Base-by-base conservation (phyloP, 2,113 vertebrate genomes). In the Theristicus caerulescens region DNA sequence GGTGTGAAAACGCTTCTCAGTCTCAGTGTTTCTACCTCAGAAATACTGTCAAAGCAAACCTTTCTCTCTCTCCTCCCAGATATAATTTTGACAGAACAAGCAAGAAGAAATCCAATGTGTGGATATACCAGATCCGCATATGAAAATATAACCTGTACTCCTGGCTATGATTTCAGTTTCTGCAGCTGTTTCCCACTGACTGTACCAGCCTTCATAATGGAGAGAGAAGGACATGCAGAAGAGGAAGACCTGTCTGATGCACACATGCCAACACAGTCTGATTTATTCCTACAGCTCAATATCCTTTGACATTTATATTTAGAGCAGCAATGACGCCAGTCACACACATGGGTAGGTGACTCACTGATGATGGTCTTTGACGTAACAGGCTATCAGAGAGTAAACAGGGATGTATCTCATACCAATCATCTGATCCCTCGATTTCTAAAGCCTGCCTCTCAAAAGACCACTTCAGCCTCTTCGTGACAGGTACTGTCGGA, bases 341-440 rank as follows among this genome's bases (percentile, higher is more conserved):
- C 79, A 88, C 69, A 88, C 26, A 91, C 34, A 79, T 2, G 6
- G 20, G 59, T 31, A 85, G 40, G 58, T 96, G 91, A 96, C 76
- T 95, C 95, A 96, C 67, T 34, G 64, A 73, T 94, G 95, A 91
- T 32, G 49, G 76, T 52, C 59, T 86, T 52, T 84, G 83, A 97
- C 4, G 47, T 76, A 78, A 85, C 59, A 87, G 57, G 31, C 47
- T 52, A 24, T 24, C 49, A 49, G 49, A 84, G 40, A 65, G 61
- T n/a, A 85, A 82, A 79, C 7, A 62, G 38, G 40, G 52, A 81
- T 1, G 1, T n/a, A 51, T 42, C 70, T 89, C 72, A 49, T 11
- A 44, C 22, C 7, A 16, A 17, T 52, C 73, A 67, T 11, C 65
- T 59, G 77, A 80, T 57, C 67, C 49, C 16, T 32, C n/a, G 25